A percentile compares a stretch with the other conserved stretches of the same genome.
phyloP scores from a whole-genome alignment of 2,888 invertebrate species.

The Stenodema calcarata region DNA sequence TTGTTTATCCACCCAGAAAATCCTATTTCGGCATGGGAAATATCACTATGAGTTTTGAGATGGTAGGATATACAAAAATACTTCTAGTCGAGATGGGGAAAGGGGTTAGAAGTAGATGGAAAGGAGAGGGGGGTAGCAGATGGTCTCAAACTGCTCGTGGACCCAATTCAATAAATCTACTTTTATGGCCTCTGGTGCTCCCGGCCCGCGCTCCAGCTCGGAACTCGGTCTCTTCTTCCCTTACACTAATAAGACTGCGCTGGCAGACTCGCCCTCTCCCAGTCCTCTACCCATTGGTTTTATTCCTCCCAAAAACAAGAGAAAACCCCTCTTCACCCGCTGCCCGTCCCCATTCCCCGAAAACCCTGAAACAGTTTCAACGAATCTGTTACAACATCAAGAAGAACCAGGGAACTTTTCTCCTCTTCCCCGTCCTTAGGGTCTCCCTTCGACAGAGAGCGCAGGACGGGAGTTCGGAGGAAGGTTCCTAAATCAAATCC shows the following conservation, averaged over 20 bases:
- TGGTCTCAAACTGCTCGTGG: conserved; percentile 49
- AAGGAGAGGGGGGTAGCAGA: conserved; percentile 28
- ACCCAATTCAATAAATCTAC: conserved; percentile 49
- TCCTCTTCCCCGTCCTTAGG: neutral
- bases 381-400: conserved; percentile 24
- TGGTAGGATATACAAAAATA: conserved; percentile 31
- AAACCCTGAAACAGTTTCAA: neutral
- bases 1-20: neutral
- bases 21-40: neutral
- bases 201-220: neutral
- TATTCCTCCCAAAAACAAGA: conserved; percentile 34
- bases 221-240: conserved; percentile 27
- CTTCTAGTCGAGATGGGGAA: neutral
- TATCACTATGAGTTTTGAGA: neutral
- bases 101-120: conserved; percentile 10
- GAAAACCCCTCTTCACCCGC: neutral
- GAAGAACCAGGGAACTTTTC: conserved; percentile 25
- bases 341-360: neutral
- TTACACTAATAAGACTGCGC: conserved; percentile 38
- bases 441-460: conserved; percentile 1
- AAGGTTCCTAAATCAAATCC: conserved; percentile 26
- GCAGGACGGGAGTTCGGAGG: neutral
- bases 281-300: neutral
- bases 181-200: conserved; percentile 47
- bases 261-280: neutral